Evolutionary conservation across 2,888 invertebrate species (phyloP), one percentile per base, ranked within the genome.

Genomic region (Leptopilina drosophilae): DNA sequence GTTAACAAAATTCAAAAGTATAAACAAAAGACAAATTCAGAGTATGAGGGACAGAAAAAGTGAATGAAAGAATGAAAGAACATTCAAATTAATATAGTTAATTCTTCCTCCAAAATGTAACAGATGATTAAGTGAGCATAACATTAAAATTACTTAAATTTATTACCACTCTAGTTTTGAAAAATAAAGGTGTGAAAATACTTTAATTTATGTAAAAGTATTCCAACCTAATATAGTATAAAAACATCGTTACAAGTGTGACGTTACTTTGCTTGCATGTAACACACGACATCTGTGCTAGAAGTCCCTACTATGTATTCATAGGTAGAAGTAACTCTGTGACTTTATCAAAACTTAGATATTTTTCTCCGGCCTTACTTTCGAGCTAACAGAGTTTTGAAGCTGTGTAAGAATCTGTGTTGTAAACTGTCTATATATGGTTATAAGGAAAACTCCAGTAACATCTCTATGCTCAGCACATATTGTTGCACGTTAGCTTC

Each of bases 271-370:
- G 53, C 59, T 67, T 64, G 76, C 42, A 69, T 66, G 64, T 56
- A 49, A 77, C 59, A 79, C 67, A n/a, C 15, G 64, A 49, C 40
- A 12, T 20, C 62, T 42, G 49, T 33, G 15, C 64, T 20, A 77
- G 81, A 79, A 80, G 69, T 78, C 76, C 78, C 82, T 79, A 85
- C 85, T 87, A 87, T 86, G 87, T 85, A 87, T 87, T 87, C 87
- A 84, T 86, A 82, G 86, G 79, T 84, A 84, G 80, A 81, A 83
- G 81, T 82, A 82, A 81, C 76, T 81, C 73, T 78, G 82, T 81
- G 84, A 87, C 87, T 86, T 87, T 87, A 87, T 88, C 86, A 85
- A 87, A 87, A 87, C 80, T 87, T 87, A 83, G 82, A 82, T 84
- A 87, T 87, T 86, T 85, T 84, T 86, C 84, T 81, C 69, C n/a